Percentiles rank a stretch among this genome's conserved stretches.
These are phyloP conservation scores for Melanotus villosus DNA, from an alignment of 2,888 invertebrate genomes.

Conservation along the genomic window DNA sequence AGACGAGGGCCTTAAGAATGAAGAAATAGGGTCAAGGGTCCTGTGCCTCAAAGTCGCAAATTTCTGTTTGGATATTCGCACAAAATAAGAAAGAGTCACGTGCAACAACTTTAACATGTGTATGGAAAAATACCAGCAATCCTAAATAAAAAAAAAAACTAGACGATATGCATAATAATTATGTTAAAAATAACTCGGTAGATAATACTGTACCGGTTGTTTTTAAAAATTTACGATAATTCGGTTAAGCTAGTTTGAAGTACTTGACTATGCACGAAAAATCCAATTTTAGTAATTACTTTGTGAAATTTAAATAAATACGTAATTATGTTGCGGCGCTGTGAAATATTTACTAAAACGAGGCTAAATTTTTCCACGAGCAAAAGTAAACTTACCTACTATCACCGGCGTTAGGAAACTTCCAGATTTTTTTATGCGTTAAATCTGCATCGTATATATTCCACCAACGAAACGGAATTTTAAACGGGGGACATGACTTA, in stretches of 20 bases:
- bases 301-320: slow-evolving; percentile 2
- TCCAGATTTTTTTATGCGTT: too few relatives aligned
- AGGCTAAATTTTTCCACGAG: background rate
- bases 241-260: background rate
- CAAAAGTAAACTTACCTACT: background rate
- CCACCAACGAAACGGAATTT: too few relatives aligned
- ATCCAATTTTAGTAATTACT: slow-evolving; percentile 8
- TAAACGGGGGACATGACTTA: too few relatives aligned
- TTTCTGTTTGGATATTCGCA: background rate
- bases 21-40: background rate
- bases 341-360: slow-evolving; percentile 1
- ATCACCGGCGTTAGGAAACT: too few relatives aligned
- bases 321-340: background rate
- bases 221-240: background rate
- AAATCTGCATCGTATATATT: too few relatives aligned
- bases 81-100: background rate
- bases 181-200: slow-evolving; percentile 1
- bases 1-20: background rate
- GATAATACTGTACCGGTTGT: background rate
- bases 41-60: background rate
- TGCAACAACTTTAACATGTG: background rate
- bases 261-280: background rate
- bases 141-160: background rate
- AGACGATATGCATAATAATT: background rate
- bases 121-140: background rate